Percentiles rank a stretch among this genome's conserved stretches.
Conservation (phyloP, 2,797 vertebrate genomes). For the Bufotes viridis region DNA sequence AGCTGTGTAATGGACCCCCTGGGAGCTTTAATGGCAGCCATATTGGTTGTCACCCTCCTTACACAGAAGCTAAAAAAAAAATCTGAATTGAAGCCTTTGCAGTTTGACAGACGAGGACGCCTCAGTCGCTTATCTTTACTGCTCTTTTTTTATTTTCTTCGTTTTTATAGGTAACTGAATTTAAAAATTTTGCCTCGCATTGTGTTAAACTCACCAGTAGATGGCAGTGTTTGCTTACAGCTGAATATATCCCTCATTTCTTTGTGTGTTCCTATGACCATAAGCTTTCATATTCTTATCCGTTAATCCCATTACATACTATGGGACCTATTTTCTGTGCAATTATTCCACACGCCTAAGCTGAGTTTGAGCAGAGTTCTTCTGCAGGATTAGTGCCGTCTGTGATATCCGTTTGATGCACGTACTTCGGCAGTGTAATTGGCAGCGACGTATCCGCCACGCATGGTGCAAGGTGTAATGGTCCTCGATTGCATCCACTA, state of each 20-base stretch:
- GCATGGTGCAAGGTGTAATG: neutral
- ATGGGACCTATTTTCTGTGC: neutral
- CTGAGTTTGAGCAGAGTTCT: neutral
- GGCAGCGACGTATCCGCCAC: slow-evolving; percentile 21
- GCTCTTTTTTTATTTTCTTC: neutral
- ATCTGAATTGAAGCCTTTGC: neutral
- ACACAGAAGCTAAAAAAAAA: neutral
- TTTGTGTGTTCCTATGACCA: neutral
- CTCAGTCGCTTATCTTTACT: neutral
- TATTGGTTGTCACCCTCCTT: neutral
- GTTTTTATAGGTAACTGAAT: neutral
- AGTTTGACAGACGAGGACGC: neutral
- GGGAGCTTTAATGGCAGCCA: neutral
- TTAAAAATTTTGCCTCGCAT: neutral
- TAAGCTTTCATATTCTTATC: neutral
- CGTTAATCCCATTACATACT: slow-evolving; percentile 9
- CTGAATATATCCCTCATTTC: neutral
- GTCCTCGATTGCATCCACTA: neutral
- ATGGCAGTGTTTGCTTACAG: slow-evolving; percentile 35
- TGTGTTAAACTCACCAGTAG: neutral
- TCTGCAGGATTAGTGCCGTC: neutral
- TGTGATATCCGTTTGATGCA: neutral
- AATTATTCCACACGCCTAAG: slow-evolving; percentile 11
- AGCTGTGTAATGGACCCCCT: neutral
- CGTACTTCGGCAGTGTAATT: neutral